Base-by-base conservation (phyloP, 2,113 vertebrate species). In the Heptranchias perlo region DNA sequence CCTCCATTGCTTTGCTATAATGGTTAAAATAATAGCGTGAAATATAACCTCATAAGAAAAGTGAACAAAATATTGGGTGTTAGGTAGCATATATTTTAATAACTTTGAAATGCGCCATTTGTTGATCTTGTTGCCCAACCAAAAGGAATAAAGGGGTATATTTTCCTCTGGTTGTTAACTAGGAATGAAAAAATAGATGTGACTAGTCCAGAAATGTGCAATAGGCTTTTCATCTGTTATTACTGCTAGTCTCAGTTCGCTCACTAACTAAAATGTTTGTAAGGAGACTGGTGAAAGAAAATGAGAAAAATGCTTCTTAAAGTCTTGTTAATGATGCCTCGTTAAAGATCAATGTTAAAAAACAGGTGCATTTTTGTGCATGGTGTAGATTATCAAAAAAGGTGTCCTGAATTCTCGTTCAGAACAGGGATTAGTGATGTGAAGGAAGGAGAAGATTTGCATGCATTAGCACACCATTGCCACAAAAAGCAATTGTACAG, bases 111-210 rank as follows among this genome's bases (percentile, higher is more conserved):
- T 91, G 87, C 54, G n/a, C 25, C 64, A 94, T 94, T 67, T 67
- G 93, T 92, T 92, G 52, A 4, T 92, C 54, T n/a, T 39, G n/a
- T 65, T 94, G 61, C 61, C 92, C 92, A 94, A 94, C 61, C 62
- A 62, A 94, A 93, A 65, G 92, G 61, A 65, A 65, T 94, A 65
- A 94, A 64, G 65, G 28, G 86, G 23, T 94, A 39, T 62, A 94
- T 67, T 92, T 58, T 92, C 54, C 54, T n/a, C 52, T 28, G 16
- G 16, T n/a, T 82, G 54, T 92, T 92, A 92, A 61, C n/a, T 92
- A 92, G 87, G 87, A 92, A 58, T 92, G 31, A 58, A n/a, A 58
- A 58, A 52, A n/a, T 92, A 61, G 54, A 92, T 61, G 14, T 61
- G 54, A 92, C 28, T 58, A 61, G 31, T 61, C 52, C 31, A 92